Evolutionary conservation across 2,797 vertebrate species (phyloP), one percentile per base, ranked within the genome.

Genomic region (Hozukius guyotensis): DNA sequence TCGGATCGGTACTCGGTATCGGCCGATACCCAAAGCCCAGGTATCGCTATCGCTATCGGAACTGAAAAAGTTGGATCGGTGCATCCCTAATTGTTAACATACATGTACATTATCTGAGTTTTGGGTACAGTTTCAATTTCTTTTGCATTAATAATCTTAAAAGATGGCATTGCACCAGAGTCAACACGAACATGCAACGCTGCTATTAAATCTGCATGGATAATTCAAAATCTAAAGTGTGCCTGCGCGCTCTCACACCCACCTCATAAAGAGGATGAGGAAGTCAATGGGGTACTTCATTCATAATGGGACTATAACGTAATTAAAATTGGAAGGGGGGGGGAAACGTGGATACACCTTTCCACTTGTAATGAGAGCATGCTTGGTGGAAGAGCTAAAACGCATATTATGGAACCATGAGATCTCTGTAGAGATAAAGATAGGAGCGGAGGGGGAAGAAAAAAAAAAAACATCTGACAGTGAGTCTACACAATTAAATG

Each of bases 401-500:
- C 75, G 88, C 91, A 93, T 94, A 96, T 96, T 95, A 95, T 95
- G 95, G 95, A 91, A 96, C 95, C 95, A 93, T 92, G 95, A 94
- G 97, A 99, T 98, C 95, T 95, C 89, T 91, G 91, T 72, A 92
- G 95, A 97, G 97, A 98, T 98, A 98, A 97, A 94, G 92, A 85
- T 88, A 78, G 87, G 80, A 85, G 85, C 72, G 57, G 61, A 69
- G 70, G 60, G 49, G 46, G 13, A 3, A 34, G 29, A 3, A 27
- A 56, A 76, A 76, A 76, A 77, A 68, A 77, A 85, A 83, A 81
- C 84, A 96, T 97, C 96, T 98, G 97, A 97, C 97, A 97, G 97
- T 95, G 96, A 97, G 97, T 97, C 97, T 93, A 96, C 97, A 98
- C 97, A 99, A 99, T 99, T 99, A 99, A 99, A 98, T 97, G 97